A percentile compares a stretch with the other conserved stretches of the same genome.
phyloP scores from a whole-genome alignment of 2,113 vertebrate species.

The Dicrurus megarhynchus region DNA sequence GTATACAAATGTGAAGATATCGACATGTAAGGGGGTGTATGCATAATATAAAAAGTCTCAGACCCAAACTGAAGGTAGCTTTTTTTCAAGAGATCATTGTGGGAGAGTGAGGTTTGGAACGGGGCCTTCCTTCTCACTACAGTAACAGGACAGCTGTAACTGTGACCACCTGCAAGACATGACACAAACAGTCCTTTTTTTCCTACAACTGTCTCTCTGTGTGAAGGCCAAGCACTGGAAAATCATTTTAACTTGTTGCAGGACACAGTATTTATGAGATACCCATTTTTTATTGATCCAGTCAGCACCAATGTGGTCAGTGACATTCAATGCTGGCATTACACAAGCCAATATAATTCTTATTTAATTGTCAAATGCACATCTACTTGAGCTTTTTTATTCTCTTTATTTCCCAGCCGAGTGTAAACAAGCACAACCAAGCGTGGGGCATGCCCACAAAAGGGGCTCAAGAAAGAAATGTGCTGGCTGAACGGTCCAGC shows the following conservation, averaged over 20 bases:
- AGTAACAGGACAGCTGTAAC: fast-evolving
- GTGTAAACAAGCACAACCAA: not conserved
- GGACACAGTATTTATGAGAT: not conserved
- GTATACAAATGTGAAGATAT: not conserved
- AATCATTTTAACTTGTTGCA: not conserved
- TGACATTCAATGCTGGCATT: not conserved
- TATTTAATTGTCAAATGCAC: not conserved
- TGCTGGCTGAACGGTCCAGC: not conserved
- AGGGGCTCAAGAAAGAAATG: not conserved
- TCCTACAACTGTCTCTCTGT: not conserved
- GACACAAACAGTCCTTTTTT: not conserved
- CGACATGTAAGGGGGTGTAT: fast-evolving
- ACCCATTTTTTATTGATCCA: not conserved
- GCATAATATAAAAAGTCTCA: not conserved
- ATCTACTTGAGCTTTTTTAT: not conserved
- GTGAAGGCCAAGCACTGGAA: not conserved
- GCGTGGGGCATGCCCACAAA: fast-evolving
- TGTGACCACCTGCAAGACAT: not conserved
- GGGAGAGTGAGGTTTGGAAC: not conserved
- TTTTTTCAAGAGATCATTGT: not conserved
- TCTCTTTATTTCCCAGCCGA: not conserved
- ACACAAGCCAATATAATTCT: not conserved
- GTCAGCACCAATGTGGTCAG: not conserved
- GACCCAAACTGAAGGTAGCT: not conserved
- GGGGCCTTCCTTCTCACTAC: not conserved